Evolutionary conservation across 2,113 vertebrate species (phyloP).

Genomic region (Leucopternis melanops): DNA sequence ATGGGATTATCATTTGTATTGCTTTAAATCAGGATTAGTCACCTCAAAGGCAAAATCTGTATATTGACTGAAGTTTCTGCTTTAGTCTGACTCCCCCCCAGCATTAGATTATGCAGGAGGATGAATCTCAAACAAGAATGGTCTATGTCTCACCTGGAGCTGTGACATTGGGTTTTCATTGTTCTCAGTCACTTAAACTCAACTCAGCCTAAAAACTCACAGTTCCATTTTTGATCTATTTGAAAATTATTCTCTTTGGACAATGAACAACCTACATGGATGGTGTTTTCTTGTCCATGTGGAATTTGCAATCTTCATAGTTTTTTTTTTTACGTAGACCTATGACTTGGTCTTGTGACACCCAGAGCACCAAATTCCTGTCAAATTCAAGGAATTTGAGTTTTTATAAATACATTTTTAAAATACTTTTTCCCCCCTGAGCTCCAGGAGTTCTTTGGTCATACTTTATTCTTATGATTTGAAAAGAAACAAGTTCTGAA

Average conservation of each 20-base stretch:
- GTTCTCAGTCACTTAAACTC: background rate
- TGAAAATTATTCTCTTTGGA: background rate
- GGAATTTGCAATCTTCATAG: background rate
- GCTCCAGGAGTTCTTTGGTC: background rate
- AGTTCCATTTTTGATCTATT: background rate
- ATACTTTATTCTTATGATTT: background rate
- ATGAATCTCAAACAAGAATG: background rate
- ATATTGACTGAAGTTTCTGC: background rate
- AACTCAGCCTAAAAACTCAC: background rate
- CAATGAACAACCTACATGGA: background rate
- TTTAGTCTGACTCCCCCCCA: background rate
- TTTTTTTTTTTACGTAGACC: background rate
- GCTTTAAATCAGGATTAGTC: background rate
- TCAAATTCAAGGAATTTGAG: background rate
- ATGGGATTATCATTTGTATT: background rate
- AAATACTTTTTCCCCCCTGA: fast-evolving
- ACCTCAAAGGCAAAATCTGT: background rate
- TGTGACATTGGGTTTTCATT: background rate
- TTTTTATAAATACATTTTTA: background rate
- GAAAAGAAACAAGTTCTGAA: background rate
- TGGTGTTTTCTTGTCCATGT: background rate
- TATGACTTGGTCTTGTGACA: background rate
- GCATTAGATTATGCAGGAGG: background rate
- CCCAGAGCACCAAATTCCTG: background rate
- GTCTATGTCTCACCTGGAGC: background rate